These are phyloP conservation scores for Epicampocera succincta DNA, from an alignment of 2,888 invertebrate species.

Conservation along the genomic window DNA sequence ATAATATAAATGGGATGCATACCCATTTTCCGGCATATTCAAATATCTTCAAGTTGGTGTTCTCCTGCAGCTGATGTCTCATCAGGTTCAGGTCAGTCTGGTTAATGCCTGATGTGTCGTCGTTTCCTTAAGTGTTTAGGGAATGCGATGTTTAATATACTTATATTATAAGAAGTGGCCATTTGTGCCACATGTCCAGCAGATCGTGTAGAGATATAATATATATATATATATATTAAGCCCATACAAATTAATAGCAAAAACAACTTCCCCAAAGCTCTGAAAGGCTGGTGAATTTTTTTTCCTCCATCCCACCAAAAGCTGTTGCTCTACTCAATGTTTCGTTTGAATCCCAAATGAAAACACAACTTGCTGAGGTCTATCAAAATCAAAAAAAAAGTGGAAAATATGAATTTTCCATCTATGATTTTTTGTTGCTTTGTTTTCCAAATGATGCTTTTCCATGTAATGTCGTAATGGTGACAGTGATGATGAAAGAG, in stretches of 20 bases:
- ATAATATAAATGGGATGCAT: too few species aligned
- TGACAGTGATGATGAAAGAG: slow-evolving; percentile 8
- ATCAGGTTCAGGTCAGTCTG: too few species aligned
- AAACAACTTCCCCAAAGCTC: slow-evolving; percentile 12
- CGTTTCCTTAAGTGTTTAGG: too few species aligned
- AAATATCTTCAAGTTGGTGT: too few species aligned
- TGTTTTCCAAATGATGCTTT: slow-evolving; percentile 8
- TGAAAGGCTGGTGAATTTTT: slow-evolving; percentile 20
- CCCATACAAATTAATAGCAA: slow-evolving; percentile 17
- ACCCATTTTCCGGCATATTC: too few species aligned
- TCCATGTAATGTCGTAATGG: slow-evolving; percentile 17
- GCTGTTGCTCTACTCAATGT: slow-evolving; percentile 21
- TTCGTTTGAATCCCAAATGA: slow-evolving; percentile 53
- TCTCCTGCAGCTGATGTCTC: too few species aligned
- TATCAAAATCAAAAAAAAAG: slow-evolving; percentile 43
- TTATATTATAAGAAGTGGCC: too few species aligned
- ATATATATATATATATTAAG: too few species aligned
- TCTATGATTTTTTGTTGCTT: slow-evolving; percentile 20
- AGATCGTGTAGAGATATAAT: too few species aligned
- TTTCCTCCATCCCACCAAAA: background rate
- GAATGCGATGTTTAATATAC: too few species aligned
- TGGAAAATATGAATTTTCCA: slow-evolving; percentile 28
- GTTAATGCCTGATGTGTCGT: too few species aligned
- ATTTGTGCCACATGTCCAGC: too few species aligned
- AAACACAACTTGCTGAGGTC: slow-evolving; percentile 50